phyloP scores from a whole-genome alignment of 2,113 vertebrate genomes.

The Numida meleagris region DNA sequence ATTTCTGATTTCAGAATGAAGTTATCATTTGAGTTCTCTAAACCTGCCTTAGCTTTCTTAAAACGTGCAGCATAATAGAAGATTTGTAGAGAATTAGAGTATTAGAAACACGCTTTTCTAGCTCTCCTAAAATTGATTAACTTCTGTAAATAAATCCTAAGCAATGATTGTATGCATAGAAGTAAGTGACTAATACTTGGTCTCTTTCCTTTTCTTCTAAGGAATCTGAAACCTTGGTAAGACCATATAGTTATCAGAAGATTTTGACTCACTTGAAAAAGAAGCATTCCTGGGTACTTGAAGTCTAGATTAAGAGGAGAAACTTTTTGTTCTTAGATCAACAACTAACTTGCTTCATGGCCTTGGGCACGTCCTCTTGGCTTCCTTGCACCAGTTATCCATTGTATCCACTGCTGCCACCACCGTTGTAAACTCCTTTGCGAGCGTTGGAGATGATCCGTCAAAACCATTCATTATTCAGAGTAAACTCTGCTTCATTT shows the following conservation, averaged over 20 bases:
- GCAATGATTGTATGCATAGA: neutral
- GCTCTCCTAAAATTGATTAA: neutral
- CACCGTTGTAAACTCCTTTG: neutral
- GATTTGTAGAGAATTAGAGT: neutral
- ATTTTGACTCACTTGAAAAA: neutral
- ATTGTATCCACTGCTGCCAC: neutral
- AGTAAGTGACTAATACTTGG: neutral
- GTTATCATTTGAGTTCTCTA: neutral
- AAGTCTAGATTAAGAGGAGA: conserved; percentile 8
- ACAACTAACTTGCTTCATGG: neutral
- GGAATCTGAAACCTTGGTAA: neutral
- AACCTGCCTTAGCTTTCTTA: neutral
- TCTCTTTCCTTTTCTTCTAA: conserved; percentile 11
- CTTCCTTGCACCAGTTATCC: neutral
- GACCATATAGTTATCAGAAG: neutral
- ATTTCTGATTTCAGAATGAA: neutral
- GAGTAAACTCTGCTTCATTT: neutral
- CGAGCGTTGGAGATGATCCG: neutral
- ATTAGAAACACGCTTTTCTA: neutral
- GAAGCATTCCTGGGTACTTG: neutral
- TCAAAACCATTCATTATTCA: neutral
- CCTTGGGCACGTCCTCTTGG: neutral
- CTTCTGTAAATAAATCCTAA: neutral
- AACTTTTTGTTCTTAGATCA: conserved; percentile 22
- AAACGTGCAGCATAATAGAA: neutral